Evolutionary conservation across 2,888 invertebrate species (phyloP).

Genomic region (Harmothoe impar): DNA sequence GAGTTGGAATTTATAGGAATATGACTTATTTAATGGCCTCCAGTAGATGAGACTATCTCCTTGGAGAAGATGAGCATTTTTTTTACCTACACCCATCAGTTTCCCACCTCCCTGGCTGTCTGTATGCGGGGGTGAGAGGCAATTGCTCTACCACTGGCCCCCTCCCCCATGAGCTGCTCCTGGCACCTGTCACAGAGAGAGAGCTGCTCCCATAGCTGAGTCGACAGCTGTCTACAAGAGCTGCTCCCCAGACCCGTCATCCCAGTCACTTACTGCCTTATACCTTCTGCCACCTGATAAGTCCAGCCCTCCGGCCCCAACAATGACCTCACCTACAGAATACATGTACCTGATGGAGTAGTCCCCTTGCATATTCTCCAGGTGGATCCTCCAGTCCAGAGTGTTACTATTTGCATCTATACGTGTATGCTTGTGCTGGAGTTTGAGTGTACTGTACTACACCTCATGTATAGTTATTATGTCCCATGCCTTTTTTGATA

Average conservation of each 20-base stretch:
- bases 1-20: no score
- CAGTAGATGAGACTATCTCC: no score
- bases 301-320: background rate
- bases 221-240: constrained; percentile 12
- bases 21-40: no score
- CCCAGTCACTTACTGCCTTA: constrained; percentile 39
- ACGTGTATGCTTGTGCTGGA: no score
- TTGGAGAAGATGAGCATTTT: no score
- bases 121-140: constrained; percentile 34
- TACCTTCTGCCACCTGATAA: constrained; percentile 19
- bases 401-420: no score
- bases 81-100: no score
- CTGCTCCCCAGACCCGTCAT: background rate
- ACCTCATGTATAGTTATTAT: no score
- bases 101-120: background rate
- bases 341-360: background rate
- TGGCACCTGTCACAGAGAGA: constrained; percentile 36
- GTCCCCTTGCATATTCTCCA: no score
- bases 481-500: no score
- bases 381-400: no score
- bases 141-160: background rate
- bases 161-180: background rate
- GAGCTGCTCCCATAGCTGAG: constrained; percentile 11
- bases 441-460: no score
- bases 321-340: background rate